Base-by-base conservation (phyloP, 2,888 invertebrate species). In the Sclerodermus sp. region DNA sequence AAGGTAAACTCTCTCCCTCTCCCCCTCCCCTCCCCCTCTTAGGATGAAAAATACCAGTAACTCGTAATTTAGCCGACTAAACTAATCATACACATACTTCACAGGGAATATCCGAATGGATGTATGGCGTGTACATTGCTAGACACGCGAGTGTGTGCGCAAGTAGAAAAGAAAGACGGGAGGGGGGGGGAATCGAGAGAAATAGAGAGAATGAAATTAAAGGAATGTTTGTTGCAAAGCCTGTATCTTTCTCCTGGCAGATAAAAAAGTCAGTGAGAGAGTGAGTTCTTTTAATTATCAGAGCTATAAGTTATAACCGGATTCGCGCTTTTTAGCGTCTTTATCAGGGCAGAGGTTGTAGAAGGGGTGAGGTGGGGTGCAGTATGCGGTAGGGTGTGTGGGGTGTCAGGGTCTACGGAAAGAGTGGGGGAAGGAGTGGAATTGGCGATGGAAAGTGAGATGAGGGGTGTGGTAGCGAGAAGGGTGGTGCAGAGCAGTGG, bases 201-300 rank as follows among this genome's bases (percentile, higher is more conserved):
- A 14, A 37, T 10, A 12, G 10, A 14, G n/a, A 13, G 14, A 14
- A 10, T 10, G 37, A 13, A 14, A 10, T 6, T 8, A 6, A 6
- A 10, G 6, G 12, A 37, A 14, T 5, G n/a, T 30, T 30, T 10
- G 37, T 6, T 13, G 34, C 10, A 2, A 5, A 14, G 10, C 37
- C 50, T 46, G 15, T 49, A 31, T 45, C 34, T 57, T 54, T n/a
- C n/a, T n/a, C n/a, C n/a, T n/a, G n/a, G n/a, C n/a, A n/a, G n/a
- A n/a, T n/a, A n/a, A n/a, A n/a, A n/a, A n/a, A n/a, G n/a, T n/a
- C n/a, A n/a, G n/a, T n/a, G n/a, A n/a, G n/a, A n/a, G n/a, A n/a
- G n/a, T n/a, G n/a, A n/a, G n/a, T n/a, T n/a, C 58, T 55, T 53
- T 55, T 58, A 58, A 59, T 59, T 51, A 58, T 55, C 58, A 58